Percentiles rank a stretch among this genome's conserved stretches.
phyloP scores from a whole-genome alignment of 2,888 invertebrate genomes.

The Metellina segmentata region DNA sequence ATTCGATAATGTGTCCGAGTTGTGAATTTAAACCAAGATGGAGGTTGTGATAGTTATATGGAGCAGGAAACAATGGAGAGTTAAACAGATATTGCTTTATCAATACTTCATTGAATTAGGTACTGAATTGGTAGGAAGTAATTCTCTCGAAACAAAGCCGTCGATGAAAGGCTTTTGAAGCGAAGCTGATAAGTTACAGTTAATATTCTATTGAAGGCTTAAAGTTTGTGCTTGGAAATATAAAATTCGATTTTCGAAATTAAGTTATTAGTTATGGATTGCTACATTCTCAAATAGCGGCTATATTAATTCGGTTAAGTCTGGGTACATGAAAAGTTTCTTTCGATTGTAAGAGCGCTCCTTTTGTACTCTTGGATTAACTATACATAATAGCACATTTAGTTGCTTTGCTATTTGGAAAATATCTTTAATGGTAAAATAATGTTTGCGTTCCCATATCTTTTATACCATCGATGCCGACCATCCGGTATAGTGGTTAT shows the following conservation, averaged over 20 bases:
- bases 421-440: background rate
- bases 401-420: background rate
- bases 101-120: background rate
- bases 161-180: no score
- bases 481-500: no score
- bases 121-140: no score
- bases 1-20: background rate
- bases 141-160: no score
- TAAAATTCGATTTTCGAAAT: background rate
- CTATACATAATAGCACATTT: background rate
- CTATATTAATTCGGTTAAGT: background rate
- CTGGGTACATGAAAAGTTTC: background rate
- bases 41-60: background rate
- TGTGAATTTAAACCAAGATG: background rate
- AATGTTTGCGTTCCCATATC: background rate
- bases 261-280: background rate
- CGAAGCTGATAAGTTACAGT: no score
- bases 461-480: no score
- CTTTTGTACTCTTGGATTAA: background rate
- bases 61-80: background rate
- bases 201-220: no score
- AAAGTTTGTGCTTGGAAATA: no score
- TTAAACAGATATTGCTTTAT: background rate
- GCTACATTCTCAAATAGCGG: background rate
- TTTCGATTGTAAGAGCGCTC: background rate